A percentile compares a stretch with the other conserved stretches of the same genome.
These are phyloP conservation scores for Tachina grossa DNA, from an alignment of 2,888 invertebrate species.

Conservation along the genomic window DNA sequence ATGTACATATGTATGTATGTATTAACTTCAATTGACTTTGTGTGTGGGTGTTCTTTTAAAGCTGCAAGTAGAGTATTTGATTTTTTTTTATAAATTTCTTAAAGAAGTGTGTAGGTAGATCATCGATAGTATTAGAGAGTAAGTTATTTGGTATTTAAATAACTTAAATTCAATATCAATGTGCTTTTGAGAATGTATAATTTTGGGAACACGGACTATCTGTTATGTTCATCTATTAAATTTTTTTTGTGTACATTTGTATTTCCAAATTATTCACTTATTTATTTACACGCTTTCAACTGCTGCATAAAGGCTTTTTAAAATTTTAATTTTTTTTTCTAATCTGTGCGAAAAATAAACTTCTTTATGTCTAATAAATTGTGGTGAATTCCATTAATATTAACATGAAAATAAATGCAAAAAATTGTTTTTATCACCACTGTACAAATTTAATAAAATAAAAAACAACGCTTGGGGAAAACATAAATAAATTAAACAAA, in stretches of 20 bases:
- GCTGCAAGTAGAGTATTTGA: background rate
- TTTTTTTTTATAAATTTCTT: background rate
- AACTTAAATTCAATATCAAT: no score
- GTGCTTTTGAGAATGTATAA: no score
- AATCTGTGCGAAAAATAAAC: no score
- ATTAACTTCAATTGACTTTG: background rate
- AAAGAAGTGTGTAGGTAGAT: background rate
- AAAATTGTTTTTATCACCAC: background rate
- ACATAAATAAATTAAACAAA: conserved; percentile 15
- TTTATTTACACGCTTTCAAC: no score
- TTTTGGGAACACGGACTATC: no score
- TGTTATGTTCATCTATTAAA: no score
- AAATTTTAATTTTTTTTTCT: no score
- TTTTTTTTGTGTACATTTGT: no score
- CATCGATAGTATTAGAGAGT: no score
- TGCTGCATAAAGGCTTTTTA: no score
- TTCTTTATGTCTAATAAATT: background rate
- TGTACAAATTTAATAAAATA: conserved; percentile 14
- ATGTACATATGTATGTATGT: background rate
- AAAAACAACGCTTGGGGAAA: background rate
- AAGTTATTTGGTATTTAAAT: no score
- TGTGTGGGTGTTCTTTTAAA: conserved; percentile 11
- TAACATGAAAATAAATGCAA: background rate
- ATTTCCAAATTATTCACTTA: no score
- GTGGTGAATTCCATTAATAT: conserved; percentile 27